Percentiles rank a stretch among this genome's conserved stretches.
These are phyloP conservation scores for Omphaloscelis lunosa DNA, from an alignment of 2,888 invertebrate genomes.

Conservation along the genomic window DNA sequence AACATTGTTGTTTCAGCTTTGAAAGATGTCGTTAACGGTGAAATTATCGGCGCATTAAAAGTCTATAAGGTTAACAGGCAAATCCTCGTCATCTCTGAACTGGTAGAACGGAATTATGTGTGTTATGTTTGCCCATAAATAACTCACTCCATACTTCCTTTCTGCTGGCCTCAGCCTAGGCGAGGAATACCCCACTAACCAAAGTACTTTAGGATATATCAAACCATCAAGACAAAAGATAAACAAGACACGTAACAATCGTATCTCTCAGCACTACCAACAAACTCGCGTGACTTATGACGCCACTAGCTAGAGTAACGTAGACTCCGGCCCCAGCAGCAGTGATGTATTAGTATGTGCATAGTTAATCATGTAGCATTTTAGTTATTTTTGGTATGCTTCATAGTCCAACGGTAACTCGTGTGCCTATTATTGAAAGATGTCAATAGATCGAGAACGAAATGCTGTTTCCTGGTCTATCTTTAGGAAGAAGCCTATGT, in stretches of 20 bases:
- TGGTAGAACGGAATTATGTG: too few species aligned
- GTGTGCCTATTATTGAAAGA: not conserved
- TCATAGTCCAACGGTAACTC: conserved; percentile 1
- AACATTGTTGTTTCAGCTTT: not conserved
- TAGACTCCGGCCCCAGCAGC: not conserved
- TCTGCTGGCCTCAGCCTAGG: not conserved
- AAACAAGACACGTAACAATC: conserved; percentile 34
- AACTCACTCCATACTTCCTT: too few species aligned
- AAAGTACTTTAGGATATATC: conserved; percentile 6
- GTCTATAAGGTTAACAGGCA: not conserved
- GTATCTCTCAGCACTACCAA: conserved; percentile 44
- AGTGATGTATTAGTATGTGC: conserved; percentile 14
- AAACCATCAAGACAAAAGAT: conserved; percentile 24
- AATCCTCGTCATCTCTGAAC: not conserved
- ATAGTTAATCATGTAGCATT: conserved; percentile 18
- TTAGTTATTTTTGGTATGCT: conserved; percentile 36
- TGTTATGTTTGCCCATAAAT: too few species aligned
- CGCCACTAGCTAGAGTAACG: conserved; percentile 28
- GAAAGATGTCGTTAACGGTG: not conserved
- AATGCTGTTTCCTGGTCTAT: not conserved
- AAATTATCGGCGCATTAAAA: not conserved
- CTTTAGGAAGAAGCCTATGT: not conserved
- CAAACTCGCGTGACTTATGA: conserved; percentile 39
- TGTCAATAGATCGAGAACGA: conserved; percentile 1
- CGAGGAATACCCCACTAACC: conserved; percentile 33